A percentile compares a stretch with the other conserved stretches of the same genome.
Conservation (phyloP, 2,888 invertebrate genomes). For the Ceraclea dissimilis region DNA sequence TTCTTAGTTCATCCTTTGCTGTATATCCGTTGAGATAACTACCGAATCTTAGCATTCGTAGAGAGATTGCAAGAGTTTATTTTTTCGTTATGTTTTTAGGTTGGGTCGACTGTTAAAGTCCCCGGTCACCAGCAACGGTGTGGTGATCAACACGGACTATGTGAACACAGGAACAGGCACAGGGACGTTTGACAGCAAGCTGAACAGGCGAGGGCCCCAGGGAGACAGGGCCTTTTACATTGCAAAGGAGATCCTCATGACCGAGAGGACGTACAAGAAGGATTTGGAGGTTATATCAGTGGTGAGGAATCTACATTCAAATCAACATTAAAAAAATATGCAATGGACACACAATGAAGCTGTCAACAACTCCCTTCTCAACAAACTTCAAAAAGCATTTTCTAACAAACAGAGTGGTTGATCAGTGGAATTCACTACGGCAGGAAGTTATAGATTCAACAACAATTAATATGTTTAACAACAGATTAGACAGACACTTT, state of each 20-base stretch:
- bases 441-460: too few species aligned
- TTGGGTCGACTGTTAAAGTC: conserved; percentile 35
- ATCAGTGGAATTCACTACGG: too few species aligned
- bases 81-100: conserved; percentile 12
- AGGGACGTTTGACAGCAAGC: conserved; percentile 14
- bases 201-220: conserved; percentile 40
- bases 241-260: conserved; percentile 90
- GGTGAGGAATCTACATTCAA: conserved; percentile 51
- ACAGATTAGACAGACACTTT: too few species aligned
- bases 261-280: conserved; percentile 90
- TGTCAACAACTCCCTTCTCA: too few species aligned
- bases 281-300: conserved; percentile 87
- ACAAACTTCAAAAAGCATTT: too few species aligned
- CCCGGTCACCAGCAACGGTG: conserved; percentile 19
- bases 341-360: not conserved
- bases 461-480: too few species aligned
- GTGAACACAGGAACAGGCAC: conserved; percentile 16
- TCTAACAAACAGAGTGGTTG: too few species aligned
- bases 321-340: conserved; percentile 12
- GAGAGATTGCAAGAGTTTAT: too few species aligned
- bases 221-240: conserved; percentile 73
- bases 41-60: too few species aligned
- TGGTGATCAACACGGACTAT: conserved; percentile 16
- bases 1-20: too few species aligned
- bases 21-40: too few species aligned